Conservation (phyloP, 2,888 invertebrate species). For the Ctenicera cuprea region DNA sequence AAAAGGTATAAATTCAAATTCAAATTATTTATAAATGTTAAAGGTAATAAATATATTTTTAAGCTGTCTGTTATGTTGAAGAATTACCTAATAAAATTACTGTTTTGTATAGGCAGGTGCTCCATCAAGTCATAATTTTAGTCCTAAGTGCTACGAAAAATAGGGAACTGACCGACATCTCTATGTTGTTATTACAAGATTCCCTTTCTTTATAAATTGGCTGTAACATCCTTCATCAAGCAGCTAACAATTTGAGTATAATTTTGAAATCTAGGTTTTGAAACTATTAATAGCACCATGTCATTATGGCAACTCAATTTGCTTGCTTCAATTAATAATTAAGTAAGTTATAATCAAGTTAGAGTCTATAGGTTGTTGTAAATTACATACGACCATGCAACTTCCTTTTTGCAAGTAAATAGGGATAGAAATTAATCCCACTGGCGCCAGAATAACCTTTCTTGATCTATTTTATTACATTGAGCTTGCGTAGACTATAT, state of each 20-base stretch:
- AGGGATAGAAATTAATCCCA: too few species aligned
- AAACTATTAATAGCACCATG: slow-evolving; percentile 7
- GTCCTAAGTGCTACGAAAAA: background rate
- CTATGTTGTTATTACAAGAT: background rate
- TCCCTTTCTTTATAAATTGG: background rate
- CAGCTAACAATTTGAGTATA: background rate
- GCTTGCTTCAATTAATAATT: slow-evolving; percentile 17
- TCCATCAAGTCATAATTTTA: slow-evolving; percentile 13
- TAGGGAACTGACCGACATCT: background rate
- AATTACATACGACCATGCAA: background rate
- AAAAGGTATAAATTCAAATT: too few species aligned
- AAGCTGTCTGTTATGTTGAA: background rate
- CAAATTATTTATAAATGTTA: background rate
- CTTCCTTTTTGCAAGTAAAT: background rate
- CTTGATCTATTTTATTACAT: too few species aligned
- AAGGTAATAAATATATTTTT: slow-evolving; percentile 6
- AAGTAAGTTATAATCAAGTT: slow-evolving; percentile 24
- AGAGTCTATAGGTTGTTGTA: background rate
- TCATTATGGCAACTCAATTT: slow-evolving; percentile 25
- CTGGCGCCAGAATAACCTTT: too few species aligned
- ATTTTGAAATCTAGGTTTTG: background rate
- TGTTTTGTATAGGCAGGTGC: background rate
- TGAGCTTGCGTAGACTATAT: too few species aligned
- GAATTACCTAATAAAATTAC: slow-evolving; percentile 2
- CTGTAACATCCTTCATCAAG: slow-evolving; percentile 10